Evolutionary conservation across 2,888 invertebrate species (phyloP).

Genomic region (Melieria omissa): DNA sequence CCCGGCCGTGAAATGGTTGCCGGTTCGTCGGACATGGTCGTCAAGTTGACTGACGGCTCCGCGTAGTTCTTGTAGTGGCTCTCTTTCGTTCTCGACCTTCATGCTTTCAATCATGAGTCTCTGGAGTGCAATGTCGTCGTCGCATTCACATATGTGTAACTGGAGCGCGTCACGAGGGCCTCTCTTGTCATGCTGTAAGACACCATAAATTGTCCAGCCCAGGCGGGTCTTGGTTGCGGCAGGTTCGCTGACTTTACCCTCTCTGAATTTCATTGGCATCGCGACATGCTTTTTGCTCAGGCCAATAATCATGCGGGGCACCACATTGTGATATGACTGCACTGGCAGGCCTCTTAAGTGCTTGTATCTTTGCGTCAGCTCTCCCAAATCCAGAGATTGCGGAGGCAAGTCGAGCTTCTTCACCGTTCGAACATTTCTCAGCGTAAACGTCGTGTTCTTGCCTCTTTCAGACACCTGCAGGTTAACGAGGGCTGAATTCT

Average conservation of each 20-base stretch:
- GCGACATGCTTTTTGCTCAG: slow-evolving; percentile 37
- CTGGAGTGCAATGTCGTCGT: slow-evolving; percentile 35
- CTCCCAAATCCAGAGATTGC: slow-evolving; percentile 32
- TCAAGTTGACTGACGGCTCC: slow-evolving; percentile 12
- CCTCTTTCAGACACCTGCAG: slow-evolving; percentile 22
- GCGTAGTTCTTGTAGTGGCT: background rate
- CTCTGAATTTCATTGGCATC: slow-evolving; percentile 36
- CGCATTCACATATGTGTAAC: slow-evolving; percentile 39
- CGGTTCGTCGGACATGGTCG: slow-evolving; percentile 17
- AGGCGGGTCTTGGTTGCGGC: slow-evolving; percentile 39
- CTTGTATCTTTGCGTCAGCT: slow-evolving; percentile 28
- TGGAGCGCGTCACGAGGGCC: slow-evolving; percentile 10
- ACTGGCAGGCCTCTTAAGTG: slow-evolving; percentile 36
- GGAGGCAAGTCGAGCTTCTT: slow-evolving; percentile 35
- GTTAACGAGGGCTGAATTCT: slow-evolving; percentile 24
- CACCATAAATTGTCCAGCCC: slow-evolving; percentile 40
- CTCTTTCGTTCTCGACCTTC: slow-evolving; percentile 20
- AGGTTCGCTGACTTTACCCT: slow-evolving; percentile 36
- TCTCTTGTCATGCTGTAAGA: background rate
- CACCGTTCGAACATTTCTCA: slow-evolving; percentile 30
- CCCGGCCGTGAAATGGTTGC: slow-evolving; percentile 37
- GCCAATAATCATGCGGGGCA: slow-evolving; percentile 38
- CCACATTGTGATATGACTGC: slow-evolving; percentile 25
- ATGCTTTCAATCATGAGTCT: slow-evolving; percentile 36
- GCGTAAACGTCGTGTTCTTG: slow-evolving; percentile 24